Evolutionary conservation across 2,797 vertebrate species (phyloP).

Genomic region (Petrocephalus schoutedeni): DNA sequence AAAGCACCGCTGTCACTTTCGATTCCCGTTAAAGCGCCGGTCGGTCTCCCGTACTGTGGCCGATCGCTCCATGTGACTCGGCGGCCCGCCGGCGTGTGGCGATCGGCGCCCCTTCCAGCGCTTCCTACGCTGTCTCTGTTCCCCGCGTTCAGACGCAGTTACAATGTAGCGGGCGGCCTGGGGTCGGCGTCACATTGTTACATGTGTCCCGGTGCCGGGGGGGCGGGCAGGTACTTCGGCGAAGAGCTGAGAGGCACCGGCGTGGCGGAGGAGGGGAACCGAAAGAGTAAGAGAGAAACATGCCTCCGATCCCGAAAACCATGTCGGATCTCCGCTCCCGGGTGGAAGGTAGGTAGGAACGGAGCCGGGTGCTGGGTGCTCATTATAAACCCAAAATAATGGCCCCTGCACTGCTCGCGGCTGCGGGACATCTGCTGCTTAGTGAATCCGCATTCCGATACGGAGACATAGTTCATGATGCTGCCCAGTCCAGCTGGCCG

Average conservation of each 20-base stretch:
- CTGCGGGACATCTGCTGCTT: background rate
- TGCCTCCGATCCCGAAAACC: constrained; percentile 84
- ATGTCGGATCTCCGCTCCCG: constrained; percentile 85
- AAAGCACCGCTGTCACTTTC: background rate
- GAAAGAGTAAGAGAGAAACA: constrained; percentile 43
- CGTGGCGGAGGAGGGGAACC: background rate
- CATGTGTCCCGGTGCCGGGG: background rate
- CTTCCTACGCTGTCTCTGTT: background rate
- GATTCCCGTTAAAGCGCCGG: background rate
- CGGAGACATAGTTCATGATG: background rate
- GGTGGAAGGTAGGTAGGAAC: constrained; percentile 73
- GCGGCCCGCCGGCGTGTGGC: background rate
- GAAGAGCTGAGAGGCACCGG: background rate
- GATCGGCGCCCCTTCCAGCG: background rate
- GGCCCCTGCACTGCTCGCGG: background rate
- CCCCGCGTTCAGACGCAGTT: background rate
- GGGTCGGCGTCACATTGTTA: background rate
- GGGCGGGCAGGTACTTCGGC: background rate
- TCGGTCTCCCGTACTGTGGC: background rate
- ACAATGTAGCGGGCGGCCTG: background rate
- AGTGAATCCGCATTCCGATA: background rate
- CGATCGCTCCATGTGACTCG: no score
- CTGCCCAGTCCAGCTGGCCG: background rate
- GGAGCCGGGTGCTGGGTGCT: background rate
- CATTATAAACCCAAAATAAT: background rate